Percentiles rank a stretch among this genome's conserved stretches.
phyloP scores from a whole-genome alignment of 2,113 vertebrate species.

The Rhagologus leucostigma region DNA sequence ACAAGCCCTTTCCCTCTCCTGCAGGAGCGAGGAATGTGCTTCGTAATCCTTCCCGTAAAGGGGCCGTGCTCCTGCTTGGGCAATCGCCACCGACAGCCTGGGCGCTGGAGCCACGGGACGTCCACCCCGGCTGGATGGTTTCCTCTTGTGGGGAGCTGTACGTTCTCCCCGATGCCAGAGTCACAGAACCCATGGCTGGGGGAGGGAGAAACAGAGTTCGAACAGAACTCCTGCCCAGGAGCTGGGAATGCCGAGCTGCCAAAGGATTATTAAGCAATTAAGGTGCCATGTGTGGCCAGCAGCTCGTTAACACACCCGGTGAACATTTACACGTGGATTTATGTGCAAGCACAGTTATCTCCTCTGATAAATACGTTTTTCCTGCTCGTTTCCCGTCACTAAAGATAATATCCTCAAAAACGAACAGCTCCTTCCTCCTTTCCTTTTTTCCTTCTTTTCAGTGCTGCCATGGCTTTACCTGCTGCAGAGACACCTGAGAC shows the following conservation, averaged over 20 bases:
- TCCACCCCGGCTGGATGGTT: background rate
- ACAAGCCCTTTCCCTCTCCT: background rate
- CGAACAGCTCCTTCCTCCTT: background rate
- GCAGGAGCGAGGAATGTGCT: slow-evolving; percentile 41
- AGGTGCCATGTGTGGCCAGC: background rate
- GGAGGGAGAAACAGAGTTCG: background rate
- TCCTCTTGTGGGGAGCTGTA: background rate
- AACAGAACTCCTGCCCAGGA: background rate
- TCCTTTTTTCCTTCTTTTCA: background rate
- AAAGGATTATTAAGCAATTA: background rate
- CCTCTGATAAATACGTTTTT: background rate
- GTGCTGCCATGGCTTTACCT: background rate
- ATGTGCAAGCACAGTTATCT: background rate
- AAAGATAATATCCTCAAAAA: background rate
- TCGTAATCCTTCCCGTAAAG: background rate
- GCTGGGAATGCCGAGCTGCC: background rate
- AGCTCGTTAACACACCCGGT: background rate
- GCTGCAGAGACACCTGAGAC: background rate
- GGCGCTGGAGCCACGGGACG: background rate
- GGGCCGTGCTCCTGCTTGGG: background rate
- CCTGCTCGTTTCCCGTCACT: background rate
- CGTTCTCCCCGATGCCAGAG: rapidly evolving
- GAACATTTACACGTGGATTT: background rate
- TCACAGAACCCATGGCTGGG: background rate
- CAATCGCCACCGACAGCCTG: background rate